Percentiles rank a stretch among this genome's conserved stretches.
Conservation (phyloP, 2,113 vertebrate genomes). For the Plestiodon gilberti region DNA sequence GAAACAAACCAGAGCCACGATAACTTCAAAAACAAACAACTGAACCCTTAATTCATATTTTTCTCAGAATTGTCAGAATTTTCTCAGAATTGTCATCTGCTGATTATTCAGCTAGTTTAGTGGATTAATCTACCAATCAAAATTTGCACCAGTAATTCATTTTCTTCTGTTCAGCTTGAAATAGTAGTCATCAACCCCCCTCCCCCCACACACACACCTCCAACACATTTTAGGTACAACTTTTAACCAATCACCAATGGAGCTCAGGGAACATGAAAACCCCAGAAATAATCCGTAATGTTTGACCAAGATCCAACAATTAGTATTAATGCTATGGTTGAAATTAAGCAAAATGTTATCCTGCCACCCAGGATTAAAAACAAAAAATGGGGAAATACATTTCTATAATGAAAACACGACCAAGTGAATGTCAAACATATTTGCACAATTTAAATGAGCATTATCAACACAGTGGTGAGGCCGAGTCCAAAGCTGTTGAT, state of each 20-base stretch:
- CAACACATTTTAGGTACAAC: accelerated
- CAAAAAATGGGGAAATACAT: not conserved
- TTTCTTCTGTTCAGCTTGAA: no score
- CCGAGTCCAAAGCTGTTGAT: constrained; percentile 21
- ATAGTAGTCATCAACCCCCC: not conserved
- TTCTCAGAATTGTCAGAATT: not conserved
- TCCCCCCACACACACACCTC: no score
- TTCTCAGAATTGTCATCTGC: not conserved
- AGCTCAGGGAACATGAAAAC: accelerated
- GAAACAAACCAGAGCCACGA: not conserved
- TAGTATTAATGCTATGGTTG: not conserved
- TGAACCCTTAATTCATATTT: not conserved
- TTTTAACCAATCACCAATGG: not conserved
- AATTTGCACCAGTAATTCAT: no score
- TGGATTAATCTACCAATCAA: not conserved
- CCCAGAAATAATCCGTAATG: not conserved
- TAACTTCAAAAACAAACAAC: not conserved
- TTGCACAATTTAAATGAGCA: constrained; percentile 14
- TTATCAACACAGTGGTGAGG: constrained; percentile 14
- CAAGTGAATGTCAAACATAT: constrained; percentile 8
- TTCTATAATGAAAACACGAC: constrained; percentile 16
- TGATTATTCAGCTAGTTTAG: not conserved
- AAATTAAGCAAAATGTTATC: constrained; percentile 30
- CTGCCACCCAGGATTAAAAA: not conserved
- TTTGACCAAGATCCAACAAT: not conserved